Base-by-base conservation (phyloP, 2,797 vertebrate species). In the Potorous gilbertii region DNA sequence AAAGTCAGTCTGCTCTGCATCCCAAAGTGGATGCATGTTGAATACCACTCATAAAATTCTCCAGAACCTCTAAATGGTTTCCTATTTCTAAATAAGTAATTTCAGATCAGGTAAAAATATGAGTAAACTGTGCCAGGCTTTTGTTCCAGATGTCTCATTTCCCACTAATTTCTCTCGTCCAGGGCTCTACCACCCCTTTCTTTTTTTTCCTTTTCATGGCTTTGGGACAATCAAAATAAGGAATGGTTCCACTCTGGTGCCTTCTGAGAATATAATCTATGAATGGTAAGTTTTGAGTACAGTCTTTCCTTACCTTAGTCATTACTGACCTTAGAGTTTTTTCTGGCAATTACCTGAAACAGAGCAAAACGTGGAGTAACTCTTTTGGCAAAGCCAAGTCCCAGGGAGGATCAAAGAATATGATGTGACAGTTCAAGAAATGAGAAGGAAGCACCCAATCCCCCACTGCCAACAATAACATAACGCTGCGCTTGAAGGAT, bases 221-320 rank as follows among this genome's bases (percentile, higher is more conserved):
- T 98, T 97, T 97, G 97, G 98, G 98, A 98, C 98, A 98, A 98
- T 98, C 98, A 98, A 98, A 98, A 98, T 95, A 98, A 98, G 97
- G 97, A 98, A 97, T 92, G 96, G 98, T 98, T 98, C 97, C 96
- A 97, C 89, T 94, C 97, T 56, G 96, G 90, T 97, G 98, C 97
- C 98, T 98, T 97, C 97, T 97, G 98, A 97, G 97, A 97, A 95
- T 95, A 97, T 97, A 96, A 66, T 96, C 94, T 98, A 97, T 96
- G 97, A 98, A 96, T 0, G 0, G 96, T 93, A 92, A 94, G 92
- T 97, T 56, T 95, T 89, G 95, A 97, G 59, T 95, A 96, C 90
- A 2, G 56, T 54, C 91, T 97, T 98, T 97, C 97, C 96, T 96
- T 96, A 95, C 98, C 97, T 97, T 93, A 95, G 96, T 97, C 10